Base-by-base conservation (phyloP, 2,113 vertebrate species). In the Serilophus lunatus region DNA sequence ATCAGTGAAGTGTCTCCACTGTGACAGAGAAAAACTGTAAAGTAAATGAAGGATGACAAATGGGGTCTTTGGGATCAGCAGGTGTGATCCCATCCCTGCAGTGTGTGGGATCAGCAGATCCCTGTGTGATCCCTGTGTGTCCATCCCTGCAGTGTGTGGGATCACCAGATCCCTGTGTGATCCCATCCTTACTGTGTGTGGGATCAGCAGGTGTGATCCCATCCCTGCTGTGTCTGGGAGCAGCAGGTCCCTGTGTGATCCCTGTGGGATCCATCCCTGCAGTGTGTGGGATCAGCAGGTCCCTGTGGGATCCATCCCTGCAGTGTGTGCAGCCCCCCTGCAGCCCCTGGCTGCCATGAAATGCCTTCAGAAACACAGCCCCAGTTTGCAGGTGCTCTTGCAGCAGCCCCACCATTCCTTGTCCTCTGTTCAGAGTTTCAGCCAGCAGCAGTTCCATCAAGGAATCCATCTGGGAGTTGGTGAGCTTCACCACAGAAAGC, bases 401-500 rank as follows among this genome's bases (percentile, higher is more conserved):
- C 82, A 57, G 3, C 42, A 78, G 6, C 66, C 35, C 16, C n/a
- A 9, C 40, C 28, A 78, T 63, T 65, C 57, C 13, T 44, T 90
- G 28, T 80, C 33, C 47, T 96, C 60, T 94, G 35, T 97, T 82
- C 86, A 98, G 98, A 96, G 97, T 98, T 93, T 98, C 98, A 89
- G 96, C 96, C 49, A 94, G 91, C 49, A 98, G 97, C 93, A 97
- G 95, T 50, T 97, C 98, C 66, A 95, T 97, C 79, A 98, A 98
- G 65, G 98, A 98, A 87, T 94, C 89, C 25, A 75, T 98, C 86
- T 98, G 97, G 4, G 98, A 98, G 45, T 26, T 97, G 31, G 96
- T 97, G 72, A 97, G 97, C 82, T 98, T 98, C 93, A 98, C 97
- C 24, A 98, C 98, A 3, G 92, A 97, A 72, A 97, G 97, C 31